Base-by-base conservation (phyloP, 2,113 vertebrate species). In the Podilymbus podiceps region DNA sequence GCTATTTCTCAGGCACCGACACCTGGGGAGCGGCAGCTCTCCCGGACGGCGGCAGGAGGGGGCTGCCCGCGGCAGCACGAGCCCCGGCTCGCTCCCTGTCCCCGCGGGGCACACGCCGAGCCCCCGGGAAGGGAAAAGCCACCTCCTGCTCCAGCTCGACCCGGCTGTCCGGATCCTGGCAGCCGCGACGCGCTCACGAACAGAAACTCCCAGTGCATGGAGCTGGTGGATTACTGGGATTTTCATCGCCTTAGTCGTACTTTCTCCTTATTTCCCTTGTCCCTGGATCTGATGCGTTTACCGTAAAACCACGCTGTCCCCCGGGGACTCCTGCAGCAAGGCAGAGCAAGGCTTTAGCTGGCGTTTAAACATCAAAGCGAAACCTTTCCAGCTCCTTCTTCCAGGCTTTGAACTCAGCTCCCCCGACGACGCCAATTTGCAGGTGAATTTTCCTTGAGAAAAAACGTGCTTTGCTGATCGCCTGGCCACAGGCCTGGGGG, bases 171-270 rank as follows among this genome's bases (percentile, higher is more conserved):
- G 40, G 3, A 35, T 4, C 44, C 80, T 1, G 2, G n/a, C 42
- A 33, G 44, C 4, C 10, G 2, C 3, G 6, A 55, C 5, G 14
- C 30, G 0, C 25, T 58, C 42, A 5, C 2, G 4, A 62, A 47
- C 1, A 3, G 60, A 6, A 38, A 16, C 38, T 27, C 38, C 50
- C 50, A 27, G 35, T 0, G 28, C 49, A 56, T 5, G 1, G 28
- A 44, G 50, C 27, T 35, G 23, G 5, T 25, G 56, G 33, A 52
- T 67, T 38, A 5, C 11, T 4, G 19, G 28, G 53, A 25, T 77
- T 67, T 38, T 50, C 8, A 10, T 18, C 28, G 80, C 75, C 64
- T 47, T 31, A 44, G 52, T 1, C 1, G 9, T 5, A 12, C 31
- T 33, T 35, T 23, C 71, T 55, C 47, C 64, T 53, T 17, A 47